phyloP scores from a whole-genome alignment of 1,140 invertebrate species.

The Plutomurus gul region DNA sequence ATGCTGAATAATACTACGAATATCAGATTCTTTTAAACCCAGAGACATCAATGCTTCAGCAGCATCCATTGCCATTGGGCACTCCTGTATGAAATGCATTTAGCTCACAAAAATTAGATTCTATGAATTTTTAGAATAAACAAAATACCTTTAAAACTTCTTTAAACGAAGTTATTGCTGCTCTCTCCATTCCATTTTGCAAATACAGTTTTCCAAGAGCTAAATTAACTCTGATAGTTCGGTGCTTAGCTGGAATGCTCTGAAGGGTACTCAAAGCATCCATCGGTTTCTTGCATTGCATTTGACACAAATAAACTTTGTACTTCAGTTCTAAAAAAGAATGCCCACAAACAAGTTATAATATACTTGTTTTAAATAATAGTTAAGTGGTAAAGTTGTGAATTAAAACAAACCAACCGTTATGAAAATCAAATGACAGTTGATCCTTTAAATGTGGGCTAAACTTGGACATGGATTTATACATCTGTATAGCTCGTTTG shows the following conservation, averaged over 20 bases:
- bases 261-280: slow-evolving; percentile 71
- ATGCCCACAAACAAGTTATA: slow-evolving; percentile 43
- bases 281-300: slow-evolving; percentile 66
- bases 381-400: too few species aligned
- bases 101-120: background rate
- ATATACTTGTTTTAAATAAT: too few species aligned
- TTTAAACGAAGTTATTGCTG: slow-evolving; percentile 73
- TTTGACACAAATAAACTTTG: slow-evolving; percentile 71
- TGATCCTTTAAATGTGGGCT: slow-evolving; percentile 61
- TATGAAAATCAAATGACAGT: slow-evolving; percentile 59
- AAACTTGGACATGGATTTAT: slow-evolving; percentile 69
- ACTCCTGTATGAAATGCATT: slow-evolving; percentile 61
- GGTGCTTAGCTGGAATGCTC: slow-evolving; percentile 70
- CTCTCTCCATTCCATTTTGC: slow-evolving; percentile 71
- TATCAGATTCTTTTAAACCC: slow-evolving; percentile 72
- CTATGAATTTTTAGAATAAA: background rate
- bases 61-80: slow-evolving; percentile 73
- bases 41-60: slow-evolving; percentile 69
- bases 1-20: slow-evolving; percentile 69
- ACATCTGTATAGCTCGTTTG: slow-evolving; percentile 69
- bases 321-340: slow-evolving; percentile 71
- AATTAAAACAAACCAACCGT: slow-evolving; percentile 54
- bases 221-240: slow-evolving; percentile 72
- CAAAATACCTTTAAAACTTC: slow-evolving; percentile 68
- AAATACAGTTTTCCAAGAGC: slow-evolving; percentile 73